Conservation (phyloP, 2,888 invertebrate genomes). For the Lamellibrachia satsuma region DNA sequence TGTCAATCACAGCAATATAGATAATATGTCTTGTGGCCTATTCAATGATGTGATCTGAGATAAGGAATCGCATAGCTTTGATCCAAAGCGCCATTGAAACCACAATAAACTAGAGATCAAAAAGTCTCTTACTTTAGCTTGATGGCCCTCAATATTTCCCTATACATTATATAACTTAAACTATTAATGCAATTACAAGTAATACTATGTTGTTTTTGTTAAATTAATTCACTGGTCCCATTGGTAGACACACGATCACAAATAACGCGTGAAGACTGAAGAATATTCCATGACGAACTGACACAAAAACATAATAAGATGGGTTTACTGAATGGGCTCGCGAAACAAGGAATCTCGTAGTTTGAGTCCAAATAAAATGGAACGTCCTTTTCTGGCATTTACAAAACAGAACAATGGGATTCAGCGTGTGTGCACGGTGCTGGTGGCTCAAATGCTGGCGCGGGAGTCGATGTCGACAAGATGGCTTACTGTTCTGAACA, state of each 20-base stretch:
- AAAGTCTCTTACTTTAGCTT: neutral
- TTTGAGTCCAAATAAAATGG: neutral
- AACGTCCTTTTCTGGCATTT: neutral
- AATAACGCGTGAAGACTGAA: neutral
- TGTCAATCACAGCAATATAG: neutral
- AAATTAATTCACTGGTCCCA: neutral
- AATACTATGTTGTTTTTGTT: neutral
- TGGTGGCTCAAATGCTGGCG: too few species aligned
- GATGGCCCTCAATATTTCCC: neutral
- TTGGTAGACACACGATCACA: neutral
- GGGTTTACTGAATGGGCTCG: neutral
- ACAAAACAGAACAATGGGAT: neutral
- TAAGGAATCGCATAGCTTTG: neutral
- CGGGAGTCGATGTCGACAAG: too few species aligned
- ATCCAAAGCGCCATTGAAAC: neutral
- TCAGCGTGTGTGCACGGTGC: too few species aligned
- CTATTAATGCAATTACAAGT: too few species aligned
- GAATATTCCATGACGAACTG: neutral
- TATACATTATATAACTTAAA: too few species aligned
- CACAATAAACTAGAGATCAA: neutral
- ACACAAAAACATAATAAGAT: neutral
- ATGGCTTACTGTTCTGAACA: too few species aligned
- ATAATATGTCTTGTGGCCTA: neutral
- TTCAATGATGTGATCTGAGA: neutral
- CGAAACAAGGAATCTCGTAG: neutral